Percentiles rank a stretch among this genome's conserved stretches.
These are phyloP conservation scores for Cathartes aura DNA, from an alignment of 2,113 vertebrate species.

Conservation along the genomic window DNA sequence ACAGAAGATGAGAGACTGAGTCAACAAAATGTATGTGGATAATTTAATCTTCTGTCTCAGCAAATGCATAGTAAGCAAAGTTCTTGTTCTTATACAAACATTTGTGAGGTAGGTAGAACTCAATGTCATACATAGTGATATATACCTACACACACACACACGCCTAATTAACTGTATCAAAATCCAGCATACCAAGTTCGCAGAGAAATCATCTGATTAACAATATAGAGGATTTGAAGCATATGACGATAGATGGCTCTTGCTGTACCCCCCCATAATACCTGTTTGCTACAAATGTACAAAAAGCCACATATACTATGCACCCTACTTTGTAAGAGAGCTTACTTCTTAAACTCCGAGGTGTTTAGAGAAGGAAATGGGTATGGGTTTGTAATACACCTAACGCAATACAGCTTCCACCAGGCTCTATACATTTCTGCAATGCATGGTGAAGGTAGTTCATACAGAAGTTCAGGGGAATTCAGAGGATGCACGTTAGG, in stretches of 20 bases:
- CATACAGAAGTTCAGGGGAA: neutral
- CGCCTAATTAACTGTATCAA: neutral
- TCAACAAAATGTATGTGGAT: neutral
- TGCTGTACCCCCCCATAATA: neutral
- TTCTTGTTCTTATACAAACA: neutral
- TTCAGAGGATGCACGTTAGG: neutral
- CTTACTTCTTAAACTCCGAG: neutral
- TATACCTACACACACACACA: rapidly evolving
- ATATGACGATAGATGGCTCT: neutral
- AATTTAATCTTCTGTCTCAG: neutral
- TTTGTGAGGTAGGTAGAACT: neutral
- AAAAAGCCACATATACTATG: neutral
- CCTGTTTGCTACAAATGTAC: neutral
- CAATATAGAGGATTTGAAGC: neutral
- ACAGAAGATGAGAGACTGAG: neutral
- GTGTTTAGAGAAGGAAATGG: neutral
- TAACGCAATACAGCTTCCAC: neutral
- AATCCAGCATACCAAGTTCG: neutral
- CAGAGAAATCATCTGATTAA: neutral
- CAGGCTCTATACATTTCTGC: neutral
- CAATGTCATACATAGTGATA: neutral
- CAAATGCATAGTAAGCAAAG: neutral
- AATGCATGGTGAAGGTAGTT: neutral
- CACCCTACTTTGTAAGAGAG: neutral
- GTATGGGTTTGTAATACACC: neutral